These are phyloP conservation scores for Perca fluviatilis DNA, from an alignment of 2,113 vertebrate genomes.

Conservation along the genomic window DNA sequence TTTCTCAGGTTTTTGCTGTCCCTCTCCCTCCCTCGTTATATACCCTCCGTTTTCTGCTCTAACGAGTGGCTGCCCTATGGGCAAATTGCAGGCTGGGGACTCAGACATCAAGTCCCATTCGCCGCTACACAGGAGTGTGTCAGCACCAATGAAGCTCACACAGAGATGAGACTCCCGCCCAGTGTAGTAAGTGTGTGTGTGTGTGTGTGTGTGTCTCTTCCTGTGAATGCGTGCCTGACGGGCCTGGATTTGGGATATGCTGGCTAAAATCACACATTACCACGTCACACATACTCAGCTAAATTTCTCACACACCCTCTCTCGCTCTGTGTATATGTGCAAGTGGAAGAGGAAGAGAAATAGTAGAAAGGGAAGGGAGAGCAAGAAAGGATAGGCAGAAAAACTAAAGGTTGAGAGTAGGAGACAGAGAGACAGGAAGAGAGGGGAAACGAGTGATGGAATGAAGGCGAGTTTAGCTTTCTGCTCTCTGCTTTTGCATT, in stretches of 20 bases:
- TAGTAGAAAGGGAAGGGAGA: neutral
- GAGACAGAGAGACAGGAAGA: neutral
- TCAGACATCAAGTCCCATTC: constrained; percentile 80
- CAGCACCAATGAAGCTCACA: constrained; percentile 77
- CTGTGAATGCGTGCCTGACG: constrained; percentile 17
- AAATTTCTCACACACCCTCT: constrained; percentile 12
- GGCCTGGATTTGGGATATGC: constrained; percentile 55
- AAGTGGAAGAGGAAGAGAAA: neutral
- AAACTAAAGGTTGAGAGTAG: neutral
- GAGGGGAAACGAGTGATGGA: constrained; percentile 30
- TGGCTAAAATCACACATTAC: constrained; percentile 48
- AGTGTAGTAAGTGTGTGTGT: constrained; percentile 32
- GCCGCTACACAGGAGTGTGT: constrained; percentile 70
- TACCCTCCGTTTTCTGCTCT: constrained; percentile 65
- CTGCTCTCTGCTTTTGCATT: too few relatives aligned
- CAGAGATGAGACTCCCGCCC: constrained; percentile 55
- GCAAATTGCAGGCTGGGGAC: constrained; percentile 66
- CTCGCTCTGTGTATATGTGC: neutral
- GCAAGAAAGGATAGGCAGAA: neutral
- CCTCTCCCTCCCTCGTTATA: constrained; percentile 39
- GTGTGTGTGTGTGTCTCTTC: constrained; percentile 34
- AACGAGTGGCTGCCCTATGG: constrained; percentile 77
- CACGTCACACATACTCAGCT: constrained; percentile 32
- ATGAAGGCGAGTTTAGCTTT: neutral
- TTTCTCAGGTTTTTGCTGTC: constrained; percentile 40